Percentiles rank a stretch among this genome's conserved stretches.
phyloP scores from a whole-genome alignment of 2,113 vertebrate species.

The Sitta europaea region DNA sequence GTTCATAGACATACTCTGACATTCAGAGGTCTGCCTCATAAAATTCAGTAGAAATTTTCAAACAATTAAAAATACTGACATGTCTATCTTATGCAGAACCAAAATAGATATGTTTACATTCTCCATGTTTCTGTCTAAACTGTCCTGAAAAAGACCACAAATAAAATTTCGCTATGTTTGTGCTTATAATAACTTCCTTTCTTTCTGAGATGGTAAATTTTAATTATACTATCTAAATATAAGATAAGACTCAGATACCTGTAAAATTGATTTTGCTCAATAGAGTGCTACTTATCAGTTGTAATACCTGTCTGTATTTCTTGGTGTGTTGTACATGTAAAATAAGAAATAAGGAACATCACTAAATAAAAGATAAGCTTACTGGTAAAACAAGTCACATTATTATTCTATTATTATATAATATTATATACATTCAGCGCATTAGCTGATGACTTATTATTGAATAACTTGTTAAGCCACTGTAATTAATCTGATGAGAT shows the following conservation, averaged over 20 bases:
- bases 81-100: not conserved
- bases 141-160: not conserved
- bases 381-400: not conserved
- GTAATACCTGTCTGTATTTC: not conserved
- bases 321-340: not conserved
- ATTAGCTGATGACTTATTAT: not conserved
- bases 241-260: not conserved
- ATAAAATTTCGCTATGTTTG: not conserved
- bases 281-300: not conserved
- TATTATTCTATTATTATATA: not conserved
- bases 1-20: not conserved
- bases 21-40: constrained; percentile 10
- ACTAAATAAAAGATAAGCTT: not conserved
- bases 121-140: not conserved
- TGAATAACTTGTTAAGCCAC: not conserved
- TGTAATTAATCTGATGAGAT: not conserved
- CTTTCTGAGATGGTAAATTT: not conserved
- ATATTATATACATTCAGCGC: not conserved
- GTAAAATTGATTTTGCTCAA: not conserved
- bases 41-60: not conserved
- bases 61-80: not conserved
- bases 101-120: not conserved
- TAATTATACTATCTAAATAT: not conserved
- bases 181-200: not conserved
- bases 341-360: not conserved